Base-by-base conservation (phyloP, 2,888 invertebrate species). In the Linyphia triangularis region DNA sequence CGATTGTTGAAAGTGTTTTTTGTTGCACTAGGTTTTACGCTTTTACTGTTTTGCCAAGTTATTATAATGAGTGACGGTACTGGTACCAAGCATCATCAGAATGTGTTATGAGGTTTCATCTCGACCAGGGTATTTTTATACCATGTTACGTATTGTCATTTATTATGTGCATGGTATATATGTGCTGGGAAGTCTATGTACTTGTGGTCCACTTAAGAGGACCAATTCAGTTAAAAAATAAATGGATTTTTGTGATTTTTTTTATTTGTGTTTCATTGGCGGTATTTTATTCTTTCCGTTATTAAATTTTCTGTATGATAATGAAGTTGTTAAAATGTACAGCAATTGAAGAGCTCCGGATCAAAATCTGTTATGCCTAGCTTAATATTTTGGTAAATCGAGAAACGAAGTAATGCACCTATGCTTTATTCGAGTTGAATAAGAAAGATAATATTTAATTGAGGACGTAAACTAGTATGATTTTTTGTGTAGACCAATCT, bases 1-100 rank as follows among this genome's bases (percentile, higher is more conserved):
- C 82, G 90, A 24, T 77, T 91, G 7, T 57, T 91, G 19, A 92
- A 92, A 85, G 90, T 91, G 19, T 88, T 91, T 40, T 90, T 91
- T 75, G 57, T 92, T 6, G 91, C 92, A 57, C 30, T 91, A 6
- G 92, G 92, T 5, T 91, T 92, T 81, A 59, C 85, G 43, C 28
- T 85, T n/a, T 26, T 90, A 9, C 37, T 89, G 24, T 63, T 88
- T 13, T 89, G 89, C 37, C 84, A 57, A 13, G 78, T 89, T 51
- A 16, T 51, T 26, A 4, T 85, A 10, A 85, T 89, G 70, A 26
- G 61, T 30, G 85, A 79, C 37, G 37, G 51, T 16, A n/a, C 33
- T 10, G 61, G 43, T 59, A 67, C 51, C 16, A 37, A 72, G 1
- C 28, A 30, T 30, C 73, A 83, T 28, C n/a, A 73, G n/a, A 10